phyloP scores from a whole-genome alignment of 2,888 invertebrate genomes.

The Acanthacorydalis orientalis region DNA sequence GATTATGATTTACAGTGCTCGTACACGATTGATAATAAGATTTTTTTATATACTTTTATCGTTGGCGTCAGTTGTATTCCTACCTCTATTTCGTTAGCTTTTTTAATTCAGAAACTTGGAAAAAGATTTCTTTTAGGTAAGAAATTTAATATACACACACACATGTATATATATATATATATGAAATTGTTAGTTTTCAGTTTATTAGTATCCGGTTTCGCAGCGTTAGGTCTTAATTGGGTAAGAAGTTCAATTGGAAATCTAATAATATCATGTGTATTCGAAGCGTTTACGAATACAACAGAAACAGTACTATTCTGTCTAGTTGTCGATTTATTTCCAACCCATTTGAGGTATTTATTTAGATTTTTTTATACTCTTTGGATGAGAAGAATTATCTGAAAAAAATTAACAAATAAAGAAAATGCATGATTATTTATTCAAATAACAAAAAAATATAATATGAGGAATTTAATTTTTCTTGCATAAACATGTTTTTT shows the following conservation, averaged over 20 bases:
- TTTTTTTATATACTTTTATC: conserved; percentile 37
- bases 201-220: conserved; percentile 35
- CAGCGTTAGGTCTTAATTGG: conserved; percentile 35
- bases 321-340: conserved; percentile 41
- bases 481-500: no score
- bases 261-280: conserved; percentile 36
- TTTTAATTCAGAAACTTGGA: conserved; percentile 37
- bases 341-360: conserved; percentile 36
- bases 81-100: conserved; percentile 36
- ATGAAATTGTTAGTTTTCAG: conserved; percentile 35
- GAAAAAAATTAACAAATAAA: no score
- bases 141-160: conserved; percentile 11
- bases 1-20: conserved; percentile 15
- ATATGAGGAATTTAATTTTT: no score
- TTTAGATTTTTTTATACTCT: background rate
- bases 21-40: conserved; percentile 27
- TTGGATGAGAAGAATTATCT: no score
- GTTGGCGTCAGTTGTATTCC: conserved; percentile 40
- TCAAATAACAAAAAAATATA: no score
- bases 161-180: background rate
- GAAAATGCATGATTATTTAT: no score
- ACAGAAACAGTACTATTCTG: conserved; percentile 42
- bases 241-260: conserved; percentile 36
- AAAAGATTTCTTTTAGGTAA: conserved; percentile 38
- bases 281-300: conserved; percentile 41